These are phyloP conservation scores for Allolobophora icterica DNA, from an alignment of 2,888 invertebrate species.

Conservation along the genomic window DNA sequence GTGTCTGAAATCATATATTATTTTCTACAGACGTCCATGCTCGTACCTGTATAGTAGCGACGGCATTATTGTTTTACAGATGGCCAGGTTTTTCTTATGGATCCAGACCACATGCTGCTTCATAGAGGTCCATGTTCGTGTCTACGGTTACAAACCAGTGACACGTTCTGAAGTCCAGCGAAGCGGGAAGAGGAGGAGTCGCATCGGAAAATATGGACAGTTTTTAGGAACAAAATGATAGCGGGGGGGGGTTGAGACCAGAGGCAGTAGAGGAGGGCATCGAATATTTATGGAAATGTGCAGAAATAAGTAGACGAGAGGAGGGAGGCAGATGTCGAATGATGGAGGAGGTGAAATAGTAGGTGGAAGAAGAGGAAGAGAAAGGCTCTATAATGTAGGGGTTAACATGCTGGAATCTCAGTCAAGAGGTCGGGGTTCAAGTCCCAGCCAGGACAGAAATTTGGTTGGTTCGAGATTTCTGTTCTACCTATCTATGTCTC, in stretches of 20 bases:
- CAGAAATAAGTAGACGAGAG: neutral
- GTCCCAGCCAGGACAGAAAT: too few relatives aligned
- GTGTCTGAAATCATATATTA: too few relatives aligned
- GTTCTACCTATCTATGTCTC: too few relatives aligned
- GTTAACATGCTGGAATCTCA: neutral
- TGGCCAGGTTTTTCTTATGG: neutral
- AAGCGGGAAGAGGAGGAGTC: constrained; percentile 17
- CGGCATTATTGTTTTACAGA: too few relatives aligned
- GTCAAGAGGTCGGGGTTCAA: too few relatives aligned
- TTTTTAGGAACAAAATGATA: neutral
- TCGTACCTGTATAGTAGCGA: too few relatives aligned
- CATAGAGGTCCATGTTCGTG: neutral
- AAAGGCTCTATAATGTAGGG: too few relatives aligned
- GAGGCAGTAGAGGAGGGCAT: neutral
- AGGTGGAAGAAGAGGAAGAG: neutral
- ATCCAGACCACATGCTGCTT: neutral
- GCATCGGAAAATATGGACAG: constrained; percentile 8
- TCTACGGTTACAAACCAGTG: constrained; percentile 1
- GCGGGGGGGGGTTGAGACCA: neutral
- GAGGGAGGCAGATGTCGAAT: neutral
- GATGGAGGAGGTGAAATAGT: neutral
- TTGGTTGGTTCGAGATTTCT: too few relatives aligned
- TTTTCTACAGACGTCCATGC: too few relatives aligned
- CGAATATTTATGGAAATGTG: constrained; percentile 11
- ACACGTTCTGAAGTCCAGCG: neutral